Evolutionary conservation across 2,888 invertebrate genomes (phyloP).

Genomic region (Polymixis lichenea): DNA sequence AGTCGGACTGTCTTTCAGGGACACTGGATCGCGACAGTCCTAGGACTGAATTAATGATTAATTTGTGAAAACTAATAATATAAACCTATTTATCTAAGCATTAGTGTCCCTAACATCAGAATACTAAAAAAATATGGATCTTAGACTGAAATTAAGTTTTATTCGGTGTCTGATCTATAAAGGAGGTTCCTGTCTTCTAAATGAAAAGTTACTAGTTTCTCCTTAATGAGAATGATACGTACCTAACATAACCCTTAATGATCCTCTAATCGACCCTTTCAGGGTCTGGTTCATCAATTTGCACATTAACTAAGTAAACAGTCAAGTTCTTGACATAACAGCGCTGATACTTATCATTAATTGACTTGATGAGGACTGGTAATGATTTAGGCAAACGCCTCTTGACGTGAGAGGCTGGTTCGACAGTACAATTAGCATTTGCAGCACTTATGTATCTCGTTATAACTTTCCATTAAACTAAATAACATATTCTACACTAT

Average conservation of each 20-base stretch:
- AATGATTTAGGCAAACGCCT: conserved; percentile 55
- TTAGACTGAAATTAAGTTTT: too few species aligned
- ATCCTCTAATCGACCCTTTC: conserved; percentile 30
- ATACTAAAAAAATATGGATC: too few species aligned
- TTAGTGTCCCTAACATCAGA: too few species aligned
- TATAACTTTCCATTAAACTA: not conserved
- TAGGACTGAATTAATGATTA: too few species aligned
- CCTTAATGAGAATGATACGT: not conserved
- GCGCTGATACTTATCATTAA: conserved; percentile 49
- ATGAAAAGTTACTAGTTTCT: not conserved
- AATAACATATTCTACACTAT: not conserved
- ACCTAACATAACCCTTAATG: conserved; percentile 16
- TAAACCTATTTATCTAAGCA: too few species aligned
- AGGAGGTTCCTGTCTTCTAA: not conserved
- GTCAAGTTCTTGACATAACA: conserved; percentile 48
- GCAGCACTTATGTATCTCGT: not conserved
- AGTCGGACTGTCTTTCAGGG: too few species aligned
- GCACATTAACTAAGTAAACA: conserved; percentile 46
- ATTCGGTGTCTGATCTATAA: not conserved
- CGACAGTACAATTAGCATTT: conserved; percentile 35
- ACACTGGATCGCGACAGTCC: too few species aligned
- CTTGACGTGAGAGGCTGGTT: conserved; percentile 29
- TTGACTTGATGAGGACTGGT: conserved; percentile 51
- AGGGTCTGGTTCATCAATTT: conserved; percentile 31
- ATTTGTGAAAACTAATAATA: too few species aligned